Percentiles rank a stretch among this genome's conserved stretches.
Evolutionary conservation across 2,113 vertebrate genomes (phyloP).

Genomic region (Theristicus caerulescens): DNA sequence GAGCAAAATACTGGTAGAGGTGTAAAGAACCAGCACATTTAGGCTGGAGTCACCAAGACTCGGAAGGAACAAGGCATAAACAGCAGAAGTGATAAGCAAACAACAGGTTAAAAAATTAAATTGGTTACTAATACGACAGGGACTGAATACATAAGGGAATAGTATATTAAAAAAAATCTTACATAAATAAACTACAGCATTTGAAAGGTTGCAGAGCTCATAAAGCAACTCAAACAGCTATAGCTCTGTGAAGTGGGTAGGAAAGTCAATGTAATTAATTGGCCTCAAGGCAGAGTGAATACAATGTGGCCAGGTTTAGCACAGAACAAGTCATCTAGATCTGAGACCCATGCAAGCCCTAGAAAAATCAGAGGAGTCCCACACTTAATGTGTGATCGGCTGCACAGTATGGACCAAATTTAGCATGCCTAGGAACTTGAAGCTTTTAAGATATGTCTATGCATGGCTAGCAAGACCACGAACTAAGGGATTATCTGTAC

Average conservation of each 20-base stretch:
- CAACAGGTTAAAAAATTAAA: background rate
- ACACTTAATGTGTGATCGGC: background rate
- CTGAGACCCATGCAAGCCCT: background rate
- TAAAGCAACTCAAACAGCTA: background rate
- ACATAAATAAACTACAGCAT: background rate
- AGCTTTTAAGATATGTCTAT: background rate
- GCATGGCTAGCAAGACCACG: background rate
- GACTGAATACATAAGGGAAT: background rate
- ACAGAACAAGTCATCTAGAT: background rate
- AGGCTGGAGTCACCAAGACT: background rate
- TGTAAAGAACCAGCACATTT: background rate
- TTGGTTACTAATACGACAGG: background rate
- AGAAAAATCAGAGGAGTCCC: background rate
- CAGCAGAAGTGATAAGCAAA: background rate
- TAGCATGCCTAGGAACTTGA: background rate
- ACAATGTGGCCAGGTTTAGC: background rate
- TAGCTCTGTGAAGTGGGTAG: background rate
- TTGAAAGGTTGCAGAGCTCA: background rate
- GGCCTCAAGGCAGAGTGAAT: background rate
- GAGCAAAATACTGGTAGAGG: background rate
- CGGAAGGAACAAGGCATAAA: background rate
- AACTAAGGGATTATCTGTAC: background rate
- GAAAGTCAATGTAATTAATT: background rate
- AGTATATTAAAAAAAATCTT: background rate
- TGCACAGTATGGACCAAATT: background rate